Evolutionary conservation across 2,113 vertebrate species (phyloP), one percentile per base, ranked within the genome.

Genomic region (Neotragus pygmaeus): DNA sequence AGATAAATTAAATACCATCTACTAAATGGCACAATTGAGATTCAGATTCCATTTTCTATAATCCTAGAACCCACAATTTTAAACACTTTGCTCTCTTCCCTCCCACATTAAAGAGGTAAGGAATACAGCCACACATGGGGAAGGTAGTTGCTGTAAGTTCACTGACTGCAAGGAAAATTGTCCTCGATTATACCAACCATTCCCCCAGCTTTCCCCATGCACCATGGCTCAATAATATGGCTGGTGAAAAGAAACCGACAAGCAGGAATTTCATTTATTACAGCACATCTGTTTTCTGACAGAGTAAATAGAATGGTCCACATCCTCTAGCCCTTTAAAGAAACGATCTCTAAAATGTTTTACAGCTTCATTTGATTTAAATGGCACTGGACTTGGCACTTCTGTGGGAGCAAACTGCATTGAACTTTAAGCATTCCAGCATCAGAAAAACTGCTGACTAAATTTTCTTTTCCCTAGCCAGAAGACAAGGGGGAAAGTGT

Each of bases 311-410:
- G 73, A 66, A 78, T 78, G 86, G 55, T 87, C 73, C 85, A 90
- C 7, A 49, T 60, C 14, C 23, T 94, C 36, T 21, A 17, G 60
- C 30, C 47, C 62, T 91, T 45, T 53, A 78, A 36, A 78, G 62
- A n/a, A 95, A 57, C 7, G 27, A 36, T 43, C 64, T 86, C 43
- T 91, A 78, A 93, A 92, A 90, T 10, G n/a, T 66, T 95, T 55
- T 92, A 90, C 33, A 78, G 55, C 88, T 89, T 94, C 84, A 60
- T 95, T 97, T 83, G 23, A 43, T 60, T 92, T 78, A 81, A 90
- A 75, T 49, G 53, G 43, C 49, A 57, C 23, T 33, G 66, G 5
- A 75, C 43, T 43, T 55, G 55, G 43, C 49, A 96, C 12, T 92
- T 90, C 43, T 49, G 12, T 4, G 11, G 23, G 43, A 45, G 23